Conservation (phyloP, 2,888 invertebrate genomes). For the Hirtodrosophila cameraria region DNA sequence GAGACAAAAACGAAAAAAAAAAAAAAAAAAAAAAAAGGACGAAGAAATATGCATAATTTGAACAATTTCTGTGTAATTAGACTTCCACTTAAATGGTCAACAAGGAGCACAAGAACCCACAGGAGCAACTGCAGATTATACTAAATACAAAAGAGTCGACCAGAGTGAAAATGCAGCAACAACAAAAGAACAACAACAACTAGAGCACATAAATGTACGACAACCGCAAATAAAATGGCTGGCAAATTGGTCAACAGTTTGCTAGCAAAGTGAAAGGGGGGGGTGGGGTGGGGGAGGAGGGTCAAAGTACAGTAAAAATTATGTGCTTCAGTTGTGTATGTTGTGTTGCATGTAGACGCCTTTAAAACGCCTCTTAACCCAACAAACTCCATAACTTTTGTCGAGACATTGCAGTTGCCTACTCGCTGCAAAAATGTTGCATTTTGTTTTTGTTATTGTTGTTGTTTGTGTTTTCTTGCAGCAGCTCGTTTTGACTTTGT, state of each 20-base stretch:
- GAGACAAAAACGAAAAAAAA: conserved; percentile 15
- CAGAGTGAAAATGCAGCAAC: conserved; percentile 12
- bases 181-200: conserved; percentile 25
- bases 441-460: conserved; percentile 14
- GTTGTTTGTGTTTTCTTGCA: conserved; percentile 13
- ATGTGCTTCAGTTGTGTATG: conserved; percentile 38
- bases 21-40: too few species aligned
- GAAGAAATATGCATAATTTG: conserved; percentile 45
- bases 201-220: conserved; percentile 56
- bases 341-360: conserved; percentile 41
- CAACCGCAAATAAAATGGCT: conserved; percentile 74
- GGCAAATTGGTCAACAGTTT: conserved; percentile 57
- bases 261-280: not conserved
- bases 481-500: conserved; percentile 59
- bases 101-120: conserved; percentile 46
- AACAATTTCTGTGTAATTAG: conserved; percentile 69
- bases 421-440: too few species aligned
- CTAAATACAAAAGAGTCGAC: conserved; percentile 38
- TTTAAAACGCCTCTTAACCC: conserved; percentile 49
- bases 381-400: conserved; percentile 43
- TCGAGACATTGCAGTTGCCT: conserved; percentile 21
- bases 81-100: conserved; percentile 74
- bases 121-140: conserved; percentile 51
- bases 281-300: not conserved
- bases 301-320: conserved; percentile 36